These are phyloP conservation scores for Toxotes chatareus DNA, from an alignment of 2,113 vertebrate species.

Conservation along the genomic window DNA sequence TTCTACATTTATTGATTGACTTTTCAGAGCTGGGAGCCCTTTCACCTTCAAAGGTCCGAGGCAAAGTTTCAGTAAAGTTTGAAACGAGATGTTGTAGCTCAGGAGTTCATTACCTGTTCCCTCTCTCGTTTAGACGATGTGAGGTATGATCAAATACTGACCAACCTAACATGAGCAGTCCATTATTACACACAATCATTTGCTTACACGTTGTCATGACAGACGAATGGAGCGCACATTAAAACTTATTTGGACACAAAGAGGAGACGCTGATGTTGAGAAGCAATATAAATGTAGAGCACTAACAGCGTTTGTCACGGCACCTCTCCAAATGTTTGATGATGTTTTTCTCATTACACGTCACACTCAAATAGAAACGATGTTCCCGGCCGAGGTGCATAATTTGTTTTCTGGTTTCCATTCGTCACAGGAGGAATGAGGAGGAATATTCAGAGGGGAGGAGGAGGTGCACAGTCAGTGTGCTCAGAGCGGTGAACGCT, in stretches of 20 bases:
- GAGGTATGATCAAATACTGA: too few relatives aligned
- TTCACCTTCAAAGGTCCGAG: neutral
- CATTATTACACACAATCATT: too few relatives aligned
- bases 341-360: neutral
- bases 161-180: too few relatives aligned
- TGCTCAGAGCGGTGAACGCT: neutral
- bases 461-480: neutral
- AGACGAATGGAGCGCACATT: too few relatives aligned
- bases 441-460: too few relatives aligned
- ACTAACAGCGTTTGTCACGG: too few relatives aligned
- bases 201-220: too few relatives aligned
- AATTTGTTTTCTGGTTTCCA: neutral
- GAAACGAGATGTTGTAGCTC: neutral
- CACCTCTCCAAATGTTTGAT: neutral
- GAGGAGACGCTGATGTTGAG: neutral
- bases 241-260: too few relatives aligned
- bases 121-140: neutral
- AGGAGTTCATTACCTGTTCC: neutral
- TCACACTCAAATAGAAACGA: neutral
- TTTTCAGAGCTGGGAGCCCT: neutral
- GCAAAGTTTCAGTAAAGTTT: neutral
- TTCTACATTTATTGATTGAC: slow-evolving; percentile 6
- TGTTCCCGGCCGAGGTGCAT: neutral
- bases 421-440: neutral
- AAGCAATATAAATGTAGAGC: neutral